Evolutionary conservation across 2,888 invertebrate species (phyloP).

Genomic region (Thymelicus acteon): DNA sequence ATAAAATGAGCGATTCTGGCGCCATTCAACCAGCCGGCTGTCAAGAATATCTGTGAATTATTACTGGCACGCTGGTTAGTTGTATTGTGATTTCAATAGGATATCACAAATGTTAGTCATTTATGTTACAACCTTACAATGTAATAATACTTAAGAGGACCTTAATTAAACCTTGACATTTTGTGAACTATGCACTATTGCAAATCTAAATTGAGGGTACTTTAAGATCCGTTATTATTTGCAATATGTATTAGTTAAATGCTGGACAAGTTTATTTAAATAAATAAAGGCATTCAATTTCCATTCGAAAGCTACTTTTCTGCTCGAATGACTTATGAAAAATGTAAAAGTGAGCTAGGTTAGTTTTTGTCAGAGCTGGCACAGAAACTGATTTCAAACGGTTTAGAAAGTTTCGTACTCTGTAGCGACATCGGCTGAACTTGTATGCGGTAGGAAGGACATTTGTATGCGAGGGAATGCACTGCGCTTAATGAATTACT

Average conservation of each 20-base stretch:
- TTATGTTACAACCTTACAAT: background rate
- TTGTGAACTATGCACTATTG: slow-evolving; percentile 1
- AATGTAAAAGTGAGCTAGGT: slow-evolving; percentile 30
- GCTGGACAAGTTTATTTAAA: background rate
- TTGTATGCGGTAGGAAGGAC: slow-evolving; percentile 57
- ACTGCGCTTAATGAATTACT: slow-evolving; percentile 68
- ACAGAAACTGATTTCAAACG: slow-evolving; percentile 47
- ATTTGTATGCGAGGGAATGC: slow-evolving; percentile 72
- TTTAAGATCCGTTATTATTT: background rate
- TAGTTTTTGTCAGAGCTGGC: slow-evolving; percentile 34
- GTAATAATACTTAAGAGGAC: slow-evolving; percentile 30
- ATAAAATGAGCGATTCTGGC: slow-evolving; percentile 70
- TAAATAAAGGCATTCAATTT: slow-evolving; percentile 7
- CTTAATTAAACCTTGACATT: slow-evolving; percentile 39
- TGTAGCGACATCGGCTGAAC: slow-evolving; percentile 40
- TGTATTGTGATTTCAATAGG: slow-evolving; percentile 16
- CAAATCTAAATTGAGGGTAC: background rate
- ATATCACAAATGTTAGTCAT: slow-evolving; percentile 21
- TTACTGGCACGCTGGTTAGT: slow-evolving; percentile 49
- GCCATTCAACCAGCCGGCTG: slow-evolving; percentile 53
- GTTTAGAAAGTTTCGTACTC: slow-evolving; percentile 57
- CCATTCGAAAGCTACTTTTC: slow-evolving; percentile 32
- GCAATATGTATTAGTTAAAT: background rate
- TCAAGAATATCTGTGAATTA: slow-evolving; percentile 55
- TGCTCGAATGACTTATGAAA: slow-evolving; percentile 31